phyloP scores from a whole-genome alignment of 37 sponge, comb jelly and placozoan genomes.

The Tethya wilhelma region DNA sequence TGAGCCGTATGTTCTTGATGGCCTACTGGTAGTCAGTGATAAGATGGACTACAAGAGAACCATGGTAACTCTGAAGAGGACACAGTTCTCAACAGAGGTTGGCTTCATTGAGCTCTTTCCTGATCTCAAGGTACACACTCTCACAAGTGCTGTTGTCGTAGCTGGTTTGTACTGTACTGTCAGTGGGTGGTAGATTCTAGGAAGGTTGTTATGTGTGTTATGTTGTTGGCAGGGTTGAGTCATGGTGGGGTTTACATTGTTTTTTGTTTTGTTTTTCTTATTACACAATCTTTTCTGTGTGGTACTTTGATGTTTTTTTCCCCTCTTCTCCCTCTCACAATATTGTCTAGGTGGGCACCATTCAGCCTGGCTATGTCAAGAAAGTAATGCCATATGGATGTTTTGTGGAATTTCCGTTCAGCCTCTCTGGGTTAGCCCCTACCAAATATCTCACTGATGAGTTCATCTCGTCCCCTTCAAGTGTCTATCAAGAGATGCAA shows the following conservation, averaged over 20 bases:
- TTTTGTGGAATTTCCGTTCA: constrained; percentile 74
- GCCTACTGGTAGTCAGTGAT: constrained; percentile 40
- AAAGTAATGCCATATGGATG: constrained; percentile 63
- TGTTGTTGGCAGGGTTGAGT: neutral
- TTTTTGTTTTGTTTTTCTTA: too few species aligned
- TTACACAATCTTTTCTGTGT: neutral
- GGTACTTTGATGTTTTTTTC: neutral
- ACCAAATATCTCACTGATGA: constrained; percentile 66
- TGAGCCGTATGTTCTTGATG: constrained; percentile 11
- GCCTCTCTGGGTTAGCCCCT: constrained; percentile 75
- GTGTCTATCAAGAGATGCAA: constrained; percentile 45
- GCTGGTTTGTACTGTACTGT: too few species aligned
- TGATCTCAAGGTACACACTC: constrained; percentile 66
- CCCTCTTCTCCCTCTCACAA: too few species aligned
- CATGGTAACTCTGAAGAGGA: constrained; percentile 35
- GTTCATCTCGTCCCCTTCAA: constrained; percentile 41
- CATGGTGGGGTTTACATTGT: neutral
- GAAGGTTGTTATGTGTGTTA: neutral
- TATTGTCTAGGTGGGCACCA: constrained; percentile 59
- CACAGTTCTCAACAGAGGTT: constrained; percentile 10
- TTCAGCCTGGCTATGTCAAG: constrained; percentile 70
- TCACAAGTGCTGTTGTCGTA: too few species aligned
- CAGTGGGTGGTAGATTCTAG: too few species aligned
- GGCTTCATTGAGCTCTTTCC: constrained; percentile 9
- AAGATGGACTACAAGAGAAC: constrained; percentile 39